Conservation (phyloP, 2,797 vertebrate species). For the Alcedo atthis region DNA sequence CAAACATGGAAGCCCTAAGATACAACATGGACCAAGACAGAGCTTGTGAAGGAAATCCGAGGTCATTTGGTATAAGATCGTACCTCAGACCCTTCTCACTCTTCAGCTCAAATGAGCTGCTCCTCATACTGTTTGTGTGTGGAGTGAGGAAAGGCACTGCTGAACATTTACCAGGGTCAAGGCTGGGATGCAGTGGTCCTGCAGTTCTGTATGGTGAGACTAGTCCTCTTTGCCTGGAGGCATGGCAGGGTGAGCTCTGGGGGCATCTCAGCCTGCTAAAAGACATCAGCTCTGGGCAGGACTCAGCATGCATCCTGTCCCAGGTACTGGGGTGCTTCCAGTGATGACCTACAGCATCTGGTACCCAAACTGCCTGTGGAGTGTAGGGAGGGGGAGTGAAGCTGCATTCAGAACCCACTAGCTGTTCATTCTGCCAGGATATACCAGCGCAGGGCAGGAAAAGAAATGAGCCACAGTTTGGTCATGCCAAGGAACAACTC, state of each 20-base stretch:
- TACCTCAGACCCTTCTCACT: fast-evolving
- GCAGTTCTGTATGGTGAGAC: fast-evolving
- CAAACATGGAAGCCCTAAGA: background rate
- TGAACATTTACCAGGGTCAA: background rate
- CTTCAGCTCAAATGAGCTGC: background rate
- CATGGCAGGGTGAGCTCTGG: background rate
- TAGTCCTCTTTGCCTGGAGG: background rate
- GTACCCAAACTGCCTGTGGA: background rate
- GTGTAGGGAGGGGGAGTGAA: background rate
- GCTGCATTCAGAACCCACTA: background rate
- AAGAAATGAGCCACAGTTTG: background rate
- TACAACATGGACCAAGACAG: background rate
- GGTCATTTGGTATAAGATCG: background rate
- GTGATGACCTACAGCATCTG: background rate
- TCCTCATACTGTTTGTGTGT: background rate
- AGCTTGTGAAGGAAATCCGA: background rate
- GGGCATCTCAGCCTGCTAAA: fast-evolving
- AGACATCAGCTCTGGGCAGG: background rate
- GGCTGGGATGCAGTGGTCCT: background rate
- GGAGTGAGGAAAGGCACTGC: background rate
- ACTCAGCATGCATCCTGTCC: background rate
- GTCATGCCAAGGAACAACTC: background rate
- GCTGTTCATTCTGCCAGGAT: background rate
- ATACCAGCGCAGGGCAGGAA: background rate
- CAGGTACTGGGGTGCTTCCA: background rate